Percentiles rank a stretch among this genome's conserved stretches.
Evolutionary conservation across 2,113 vertebrate species (phyloP).

Genomic region (Crypturellus undulatus): DNA sequence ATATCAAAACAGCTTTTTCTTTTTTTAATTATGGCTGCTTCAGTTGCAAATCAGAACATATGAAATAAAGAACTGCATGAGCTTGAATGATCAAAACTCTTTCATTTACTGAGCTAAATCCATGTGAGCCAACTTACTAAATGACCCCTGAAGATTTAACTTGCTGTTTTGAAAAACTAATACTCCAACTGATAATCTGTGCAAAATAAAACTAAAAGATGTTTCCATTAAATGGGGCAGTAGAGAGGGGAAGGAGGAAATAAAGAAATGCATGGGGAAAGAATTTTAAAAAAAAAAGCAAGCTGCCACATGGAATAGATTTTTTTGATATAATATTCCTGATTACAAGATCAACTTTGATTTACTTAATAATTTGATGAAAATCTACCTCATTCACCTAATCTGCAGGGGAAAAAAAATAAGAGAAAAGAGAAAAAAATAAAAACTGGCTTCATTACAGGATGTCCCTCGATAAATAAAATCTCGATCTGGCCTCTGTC

Average conservation of each 20-base stretch:
- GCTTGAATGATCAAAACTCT: constrained; percentile 48
- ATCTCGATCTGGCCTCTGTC: constrained; percentile 82
- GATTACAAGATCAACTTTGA: constrained; percentile 55
- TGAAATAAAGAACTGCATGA: constrained; percentile 45
- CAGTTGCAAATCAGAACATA: constrained; percentile 53
- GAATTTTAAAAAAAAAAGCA: constrained; percentile 29
- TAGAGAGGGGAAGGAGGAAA: background rate
- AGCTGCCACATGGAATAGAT: constrained; percentile 11
- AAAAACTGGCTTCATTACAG: constrained; percentile 73
- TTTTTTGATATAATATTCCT: constrained; percentile 51
- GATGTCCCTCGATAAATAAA: constrained; percentile 78
- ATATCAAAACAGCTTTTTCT: constrained; percentile 10
- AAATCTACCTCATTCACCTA: constrained; percentile 45
- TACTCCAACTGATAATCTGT: constrained; percentile 10
- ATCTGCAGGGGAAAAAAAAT: background rate
- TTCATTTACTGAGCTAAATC: constrained; percentile 44
- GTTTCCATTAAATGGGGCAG: background rate
- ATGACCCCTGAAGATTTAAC: constrained; percentile 38
- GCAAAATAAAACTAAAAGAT: constrained; percentile 23
- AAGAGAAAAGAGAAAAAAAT: constrained; percentile 27
- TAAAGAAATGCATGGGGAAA: background rate
- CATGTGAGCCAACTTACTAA: constrained; percentile 35
- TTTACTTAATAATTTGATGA: constrained; percentile 53
- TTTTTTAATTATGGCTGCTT: constrained; percentile 17
- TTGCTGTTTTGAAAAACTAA: constrained; percentile 25